Evolutionary conservation across 92 coral and sea anemone species (phyloP), one percentile per base, ranked within the genome.

Genomic region (Palythoa heliodiscus): DNA sequence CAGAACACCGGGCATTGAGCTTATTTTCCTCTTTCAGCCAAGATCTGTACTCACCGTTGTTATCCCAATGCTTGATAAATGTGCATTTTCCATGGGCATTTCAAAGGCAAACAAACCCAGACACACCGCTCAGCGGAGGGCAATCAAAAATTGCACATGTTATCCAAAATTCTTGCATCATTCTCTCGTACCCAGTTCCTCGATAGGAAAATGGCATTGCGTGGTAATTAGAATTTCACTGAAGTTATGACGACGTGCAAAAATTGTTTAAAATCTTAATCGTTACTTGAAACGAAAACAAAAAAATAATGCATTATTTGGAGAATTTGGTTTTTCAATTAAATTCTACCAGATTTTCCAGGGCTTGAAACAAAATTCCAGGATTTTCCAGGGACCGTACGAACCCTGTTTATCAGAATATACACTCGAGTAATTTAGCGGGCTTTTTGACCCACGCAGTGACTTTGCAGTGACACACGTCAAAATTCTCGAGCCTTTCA

Each of bases 31-130:
- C 43, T 84, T 88, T 79, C 74, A 84, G 71, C 85, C 76, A 76
- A 24, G 82, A 29, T 58, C 84, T 84, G 87, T 69, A 88, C 67
- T 77, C 72, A 67, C 84, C 23, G 75, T 88, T 88, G 24, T 88
- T 68, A 24, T 75, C 83, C 84, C 88, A 88, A 22, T 77, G 80
- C 52, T 73, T 75, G 79, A 22, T 88, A 82, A 88, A 88, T 9
- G 55, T 40, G 72, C 90, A 88, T 82, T 88, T 88, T 64, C 90
- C 90, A 73, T 85, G 77, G 55, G 74, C 82, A 75, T 85, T 73
- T 47, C 25, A 24, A 64, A 12, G 19, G 40, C 23, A 80, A 80
- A 60, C 63, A 80, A 48, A n/a, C 54, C 20, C 73, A 64, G 61
- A 35, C 43, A 80, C 67, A 60, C 67, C 24, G 67, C 66, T 16